These are phyloP conservation scores for Yponomeuta plumbellus DNA, from an alignment of 2,888 invertebrate genomes.

Conservation along the genomic window DNA sequence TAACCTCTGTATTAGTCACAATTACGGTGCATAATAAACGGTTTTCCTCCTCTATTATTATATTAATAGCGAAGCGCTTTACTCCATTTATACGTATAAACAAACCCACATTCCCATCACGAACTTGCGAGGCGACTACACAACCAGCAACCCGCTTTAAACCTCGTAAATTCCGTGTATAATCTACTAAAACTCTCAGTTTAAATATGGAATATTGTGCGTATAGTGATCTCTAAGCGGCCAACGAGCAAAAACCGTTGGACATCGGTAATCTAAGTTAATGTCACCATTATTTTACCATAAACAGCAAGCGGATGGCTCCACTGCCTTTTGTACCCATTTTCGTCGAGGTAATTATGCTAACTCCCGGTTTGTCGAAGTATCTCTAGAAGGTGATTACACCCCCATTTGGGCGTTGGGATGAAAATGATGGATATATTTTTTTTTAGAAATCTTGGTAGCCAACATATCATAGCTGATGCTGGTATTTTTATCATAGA, in stretches of 20 bases:
- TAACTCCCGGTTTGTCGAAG: constrained; percentile 16
- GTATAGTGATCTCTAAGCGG: neutral
- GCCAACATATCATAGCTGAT: neutral
- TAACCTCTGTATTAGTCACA: no score
- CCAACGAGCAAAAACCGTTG: constrained; percentile 6
- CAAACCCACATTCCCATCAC: neutral
- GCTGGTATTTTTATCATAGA: no score
- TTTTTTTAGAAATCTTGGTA: neutral
- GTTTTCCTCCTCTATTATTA: no score
- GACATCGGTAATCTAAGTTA: constrained; percentile 19
- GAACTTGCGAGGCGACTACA: neutral
- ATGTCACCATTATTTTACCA: constrained; percentile 39
- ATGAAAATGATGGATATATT: neutral
- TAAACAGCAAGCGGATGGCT: constrained; percentile 30
- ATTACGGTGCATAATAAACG: no score
- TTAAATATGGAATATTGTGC: neutral
- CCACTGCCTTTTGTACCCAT: constrained; percentile 40
- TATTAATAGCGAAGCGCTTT: no score
- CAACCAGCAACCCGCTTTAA: neutral
- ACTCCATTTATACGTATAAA: neutral
- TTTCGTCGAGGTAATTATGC: constrained; percentile 38
- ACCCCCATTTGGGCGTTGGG: constrained; percentile 12
- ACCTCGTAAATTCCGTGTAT: neutral
- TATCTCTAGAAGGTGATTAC: neutral
- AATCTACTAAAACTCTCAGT: neutral